Evolutionary conservation across 2,797 vertebrate genomes (phyloP).

Genomic region (Enteromius afrohamiltoni): DNA sequence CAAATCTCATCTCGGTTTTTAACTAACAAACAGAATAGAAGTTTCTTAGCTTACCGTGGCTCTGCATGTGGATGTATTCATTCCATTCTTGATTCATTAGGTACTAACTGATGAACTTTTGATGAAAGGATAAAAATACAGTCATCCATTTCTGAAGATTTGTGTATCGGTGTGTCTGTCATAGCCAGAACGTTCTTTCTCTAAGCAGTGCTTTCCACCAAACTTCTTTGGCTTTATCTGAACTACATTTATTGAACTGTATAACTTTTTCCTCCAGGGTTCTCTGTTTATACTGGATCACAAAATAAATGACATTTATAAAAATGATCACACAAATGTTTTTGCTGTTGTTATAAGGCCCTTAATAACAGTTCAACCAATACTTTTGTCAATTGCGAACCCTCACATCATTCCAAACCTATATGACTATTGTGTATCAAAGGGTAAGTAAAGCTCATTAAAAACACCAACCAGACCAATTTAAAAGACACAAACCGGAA

Average conservation of each 20-base stretch:
- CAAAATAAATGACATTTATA: constrained; percentile 73
- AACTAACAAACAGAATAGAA: constrained; percentile 68
- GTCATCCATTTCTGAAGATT: constrained; percentile 55
- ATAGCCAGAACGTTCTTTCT: constrained; percentile 58
- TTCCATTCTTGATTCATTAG: constrained; percentile 66
- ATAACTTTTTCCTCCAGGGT: constrained; percentile 64
- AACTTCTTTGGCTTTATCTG: constrained; percentile 56
- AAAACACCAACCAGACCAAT: neutral
- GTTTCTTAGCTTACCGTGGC: constrained; percentile 79
- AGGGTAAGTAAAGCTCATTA: neutral
- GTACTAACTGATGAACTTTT: constrained; percentile 74
- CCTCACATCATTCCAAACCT: neutral
- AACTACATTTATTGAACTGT: constrained; percentile 66
- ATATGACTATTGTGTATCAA: neutral
- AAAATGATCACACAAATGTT: constrained; percentile 37
- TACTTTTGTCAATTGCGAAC: neutral
- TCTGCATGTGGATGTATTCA: constrained; percentile 76
- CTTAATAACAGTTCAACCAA: neutral
- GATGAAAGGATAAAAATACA: constrained; percentile 63
- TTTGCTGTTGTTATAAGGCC: constrained; percentile 6
- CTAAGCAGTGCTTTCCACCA: constrained; percentile 60
- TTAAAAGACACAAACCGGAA: too few species aligned
- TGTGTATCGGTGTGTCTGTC: constrained; percentile 69
- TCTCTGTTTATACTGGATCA: constrained; percentile 76
- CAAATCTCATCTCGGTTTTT: constrained; percentile 78